These are phyloP conservation scores for Oophaga pumilio DNA, from an alignment of 2,113 vertebrate genomes.

Conservation along the genomic window DNA sequence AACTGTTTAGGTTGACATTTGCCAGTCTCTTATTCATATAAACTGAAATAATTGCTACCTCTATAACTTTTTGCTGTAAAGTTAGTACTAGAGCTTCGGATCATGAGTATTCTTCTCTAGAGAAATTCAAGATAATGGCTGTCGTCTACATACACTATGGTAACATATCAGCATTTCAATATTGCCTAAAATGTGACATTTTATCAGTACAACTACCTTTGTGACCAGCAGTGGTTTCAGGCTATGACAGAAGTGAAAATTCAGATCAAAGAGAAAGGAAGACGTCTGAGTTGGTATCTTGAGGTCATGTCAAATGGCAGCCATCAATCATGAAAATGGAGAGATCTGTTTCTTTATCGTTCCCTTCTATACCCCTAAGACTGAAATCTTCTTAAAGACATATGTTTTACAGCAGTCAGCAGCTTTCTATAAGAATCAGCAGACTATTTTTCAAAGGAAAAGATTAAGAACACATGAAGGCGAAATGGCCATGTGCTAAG, in stretches of 20 bases:
- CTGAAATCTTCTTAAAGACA: not conserved
- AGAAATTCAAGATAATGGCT: no score
- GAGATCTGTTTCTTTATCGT: not conserved
- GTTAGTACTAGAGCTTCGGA: no score
- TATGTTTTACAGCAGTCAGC: not conserved
- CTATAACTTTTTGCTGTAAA: no score
- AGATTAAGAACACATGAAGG: not conserved
- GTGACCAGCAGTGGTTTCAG: conserved; percentile 20
- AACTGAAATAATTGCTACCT: no score
- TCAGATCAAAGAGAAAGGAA: conserved; percentile 48
- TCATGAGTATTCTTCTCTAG: no score
- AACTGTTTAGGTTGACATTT: no score
- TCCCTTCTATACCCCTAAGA: not conserved
- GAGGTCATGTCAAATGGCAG: conserved; percentile 27
- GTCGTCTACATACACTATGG: no score
- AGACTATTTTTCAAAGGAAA: not conserved
- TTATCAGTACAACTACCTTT: not conserved
- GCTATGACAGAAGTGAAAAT: conserved; percentile 24
- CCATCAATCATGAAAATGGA: not conserved
- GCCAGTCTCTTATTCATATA: no score
- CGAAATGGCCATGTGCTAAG: not conserved
- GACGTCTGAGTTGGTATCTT: conserved; percentile 24
- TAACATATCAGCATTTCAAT: no score
- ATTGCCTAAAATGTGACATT: not conserved
- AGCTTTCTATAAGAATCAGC: not conserved